Conservation (phyloP, 2,888 invertebrate species). For the Agrochola lota region DNA sequence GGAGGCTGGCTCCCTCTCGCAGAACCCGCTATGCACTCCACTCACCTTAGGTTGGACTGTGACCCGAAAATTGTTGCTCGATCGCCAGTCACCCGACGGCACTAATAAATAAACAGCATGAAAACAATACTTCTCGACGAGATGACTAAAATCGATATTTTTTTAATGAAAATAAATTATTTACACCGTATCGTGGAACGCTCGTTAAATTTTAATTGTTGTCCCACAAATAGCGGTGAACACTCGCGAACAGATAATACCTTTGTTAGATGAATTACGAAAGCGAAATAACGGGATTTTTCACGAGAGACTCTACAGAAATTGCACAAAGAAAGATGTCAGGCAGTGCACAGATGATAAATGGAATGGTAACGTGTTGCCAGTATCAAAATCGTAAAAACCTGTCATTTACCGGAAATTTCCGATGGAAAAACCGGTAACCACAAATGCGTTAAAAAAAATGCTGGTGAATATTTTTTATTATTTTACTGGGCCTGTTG, state of each 20-base stretch:
- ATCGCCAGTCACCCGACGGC: constrained; percentile 79
- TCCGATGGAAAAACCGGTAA: constrained; percentile 26
- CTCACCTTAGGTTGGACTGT: constrained; percentile 87
- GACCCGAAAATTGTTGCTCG: constrained; percentile 85
- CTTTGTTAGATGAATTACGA: constrained; percentile 88
- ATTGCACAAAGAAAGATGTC: constrained; percentile 87
- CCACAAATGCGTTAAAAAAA: no score
- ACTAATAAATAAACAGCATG: constrained; percentile 87
- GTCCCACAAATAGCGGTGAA: constrained; percentile 76
- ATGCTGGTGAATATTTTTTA: neutral
- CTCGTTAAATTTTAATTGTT: constrained; percentile 75
- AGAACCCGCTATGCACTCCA: constrained; percentile 65
- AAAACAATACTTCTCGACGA: constrained; percentile 81
- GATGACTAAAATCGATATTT: constrained; percentile 87
- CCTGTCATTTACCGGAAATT: constrained; percentile 17
- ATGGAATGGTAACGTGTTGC: constrained; percentile 58
- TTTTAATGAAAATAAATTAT: constrained; percentile 80
- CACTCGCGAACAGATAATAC: constrained; percentile 82
- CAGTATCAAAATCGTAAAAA: constrained; percentile 31
- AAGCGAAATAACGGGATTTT: constrained; percentile 89
- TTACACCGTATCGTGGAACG: constrained; percentile 78
- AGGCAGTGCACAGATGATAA: constrained; percentile 76
- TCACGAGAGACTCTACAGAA: constrained; percentile 83
- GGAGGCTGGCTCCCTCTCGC: constrained; percentile 63
- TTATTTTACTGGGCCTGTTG: neutral